phyloP scores from a whole-genome alignment of 2,888 invertebrate species.

The Griposia aprilina region DNA sequence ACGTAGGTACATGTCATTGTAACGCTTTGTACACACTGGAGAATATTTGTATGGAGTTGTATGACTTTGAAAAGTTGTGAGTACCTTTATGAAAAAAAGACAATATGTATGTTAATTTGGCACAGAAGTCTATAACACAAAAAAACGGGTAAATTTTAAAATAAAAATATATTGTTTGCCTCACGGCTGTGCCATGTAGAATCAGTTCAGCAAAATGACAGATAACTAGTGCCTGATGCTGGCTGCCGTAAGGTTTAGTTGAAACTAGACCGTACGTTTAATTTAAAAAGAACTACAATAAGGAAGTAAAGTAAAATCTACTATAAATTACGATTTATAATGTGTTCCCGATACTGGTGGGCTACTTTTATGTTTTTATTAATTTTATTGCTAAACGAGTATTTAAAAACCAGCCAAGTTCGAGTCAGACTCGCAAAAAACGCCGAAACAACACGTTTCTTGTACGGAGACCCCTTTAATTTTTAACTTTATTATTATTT shows the following conservation, averaged over 20 bases:
- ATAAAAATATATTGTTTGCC: too few relatives aligned
- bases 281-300: background rate
- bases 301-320: background rate
- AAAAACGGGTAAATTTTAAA: too few relatives aligned
- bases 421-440: too few relatives aligned
- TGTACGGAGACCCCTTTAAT: too few relatives aligned
- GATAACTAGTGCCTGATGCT: background rate
- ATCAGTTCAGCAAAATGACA: background rate
- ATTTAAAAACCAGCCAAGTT: background rate
- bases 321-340: background rate
- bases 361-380: background rate
- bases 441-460: too few relatives aligned
- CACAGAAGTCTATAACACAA: too few relatives aligned
- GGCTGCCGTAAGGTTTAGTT: too few relatives aligned
- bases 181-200: too few relatives aligned
- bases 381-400: background rate
- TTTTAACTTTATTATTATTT: too few relatives aligned
- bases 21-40: conserved; percentile 37
- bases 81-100: too few relatives aligned
- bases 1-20: conserved; percentile 19
- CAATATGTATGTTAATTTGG: background rate
- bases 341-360: background rate
- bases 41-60: background rate
- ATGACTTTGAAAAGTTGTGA: background rate
- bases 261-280: background rate